Evolutionary conservation across 2,797 vertebrate species (phyloP), one percentile per base, ranked within the genome.

Genomic region (Diglossa cyanea): DNA sequence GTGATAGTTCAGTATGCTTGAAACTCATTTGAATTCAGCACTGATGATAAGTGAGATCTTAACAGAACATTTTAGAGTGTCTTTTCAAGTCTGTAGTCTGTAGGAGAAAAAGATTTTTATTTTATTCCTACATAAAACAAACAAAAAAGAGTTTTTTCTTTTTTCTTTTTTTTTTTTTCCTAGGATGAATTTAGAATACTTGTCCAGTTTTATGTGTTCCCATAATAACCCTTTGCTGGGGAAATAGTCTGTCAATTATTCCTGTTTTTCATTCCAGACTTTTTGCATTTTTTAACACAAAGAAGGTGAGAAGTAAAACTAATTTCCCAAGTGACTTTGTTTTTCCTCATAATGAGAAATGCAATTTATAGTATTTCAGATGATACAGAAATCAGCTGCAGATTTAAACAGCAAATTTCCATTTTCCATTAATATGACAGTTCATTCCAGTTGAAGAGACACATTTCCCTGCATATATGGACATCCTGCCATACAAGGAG

Each of bases 11-110:
- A 80, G 76, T 95, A 82, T 33, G 65, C 93, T 95, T 97, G 76
- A 96, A 97, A 96, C 92, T 97, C 80, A 95, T 98, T 97, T 94
- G 92, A 97, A 98, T 98, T 96, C 96, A 94, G 44, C 82, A 84
- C 19, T 6, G 23, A 60, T 73, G 88, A 37, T 61, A 65, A 89
- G 72, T 85, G 86, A 96, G 86, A 78, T 95, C 37, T 91, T 96
- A 95, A 76, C 66, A 85, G 88, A 95, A 94, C 95, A 84, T 94
- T 89, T 96, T 85, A 62, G 19, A 81, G 65, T 62, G 80, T n/a
- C 35, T 95, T 72, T 95, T 91, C 51, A 80, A 94, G 42, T 67
- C 37, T 61, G 45, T 74, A 82, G 37, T 67, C 37, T 62, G 42
- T 75, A 77, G 35, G 50, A 63, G 26, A 66, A 73, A 90, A 77